Evolutionary conservation across 2,113 vertebrate species (phyloP).

Genomic region (Xiphophorus hellerii): DNA sequence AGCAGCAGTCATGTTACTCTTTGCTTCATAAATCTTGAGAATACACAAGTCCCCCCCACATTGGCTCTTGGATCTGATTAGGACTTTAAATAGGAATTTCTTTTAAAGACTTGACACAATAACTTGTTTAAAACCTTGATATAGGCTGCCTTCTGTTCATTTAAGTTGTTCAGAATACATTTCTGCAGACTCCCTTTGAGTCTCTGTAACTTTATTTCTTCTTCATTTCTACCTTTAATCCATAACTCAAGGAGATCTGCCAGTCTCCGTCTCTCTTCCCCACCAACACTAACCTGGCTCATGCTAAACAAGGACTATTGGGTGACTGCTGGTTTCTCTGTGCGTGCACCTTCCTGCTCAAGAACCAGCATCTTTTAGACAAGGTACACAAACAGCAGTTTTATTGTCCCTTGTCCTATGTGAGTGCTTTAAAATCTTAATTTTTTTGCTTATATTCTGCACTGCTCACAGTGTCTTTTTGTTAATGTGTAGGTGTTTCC

Average conservation of each 20-base stretch:
- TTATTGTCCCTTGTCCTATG: neutral
- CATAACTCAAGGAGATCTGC: constrained; percentile 86
- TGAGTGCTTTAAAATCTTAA: neutral
- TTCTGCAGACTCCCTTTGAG: neutral
- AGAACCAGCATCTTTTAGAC: constrained; percentile 84
- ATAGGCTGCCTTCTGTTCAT: neutral
- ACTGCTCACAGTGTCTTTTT: constrained; percentile 1
- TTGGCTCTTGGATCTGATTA: neutral
- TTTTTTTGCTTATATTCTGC: neutral
- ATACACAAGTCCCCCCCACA: neutral
- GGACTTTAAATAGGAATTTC: neutral
- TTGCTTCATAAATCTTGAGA: neutral
- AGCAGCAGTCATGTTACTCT: too few relatives aligned
- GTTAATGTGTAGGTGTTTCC: constrained; percentile 84
- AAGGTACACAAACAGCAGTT: constrained; percentile 79
- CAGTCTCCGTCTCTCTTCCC: constrained; percentile 84
- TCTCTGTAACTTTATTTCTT: neutral
- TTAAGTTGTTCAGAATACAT: neutral
- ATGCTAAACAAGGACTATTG: constrained; percentile 92
- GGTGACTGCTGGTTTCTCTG: constrained; percentile 98
- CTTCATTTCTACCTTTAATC: neutral
- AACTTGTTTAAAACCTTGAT: neutral
- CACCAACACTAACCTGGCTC: constrained; percentile 77
- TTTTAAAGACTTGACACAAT: neutral
- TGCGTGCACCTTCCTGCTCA: constrained; percentile 89